Conservation (phyloP, 1,140 invertebrate genomes). For the Lordiphosa mommai region DNA sequence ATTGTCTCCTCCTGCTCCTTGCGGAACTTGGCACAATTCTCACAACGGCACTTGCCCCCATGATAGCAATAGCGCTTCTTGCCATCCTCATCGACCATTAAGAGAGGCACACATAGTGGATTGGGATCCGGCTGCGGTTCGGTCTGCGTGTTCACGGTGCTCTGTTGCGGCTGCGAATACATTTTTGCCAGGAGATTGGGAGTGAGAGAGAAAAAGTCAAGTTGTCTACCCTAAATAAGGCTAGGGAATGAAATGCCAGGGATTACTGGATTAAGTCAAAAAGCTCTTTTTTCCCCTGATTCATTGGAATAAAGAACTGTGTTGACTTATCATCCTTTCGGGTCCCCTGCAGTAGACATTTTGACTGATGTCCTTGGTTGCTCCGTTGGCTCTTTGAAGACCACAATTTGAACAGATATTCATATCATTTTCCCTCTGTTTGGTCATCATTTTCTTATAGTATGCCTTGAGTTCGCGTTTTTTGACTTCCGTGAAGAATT, state of each 20-base stretch:
- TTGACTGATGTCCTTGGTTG: too few relatives aligned
- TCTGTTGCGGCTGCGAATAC: slow-evolving; percentile 32
- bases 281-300: too few relatives aligned
- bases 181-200: slow-evolving; percentile 8
- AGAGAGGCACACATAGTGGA: slow-evolving; percentile 35
- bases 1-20: slow-evolving; percentile 18
- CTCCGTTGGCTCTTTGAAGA: neutral
- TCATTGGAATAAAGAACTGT: too few relatives aligned
- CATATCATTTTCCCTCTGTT: neutral
- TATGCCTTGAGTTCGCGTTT: slow-evolving; percentile 16
- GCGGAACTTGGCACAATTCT: slow-evolving; percentile 19
- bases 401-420: neutral
- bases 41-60: slow-evolving; percentile 57
- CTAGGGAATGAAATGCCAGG: neutral
- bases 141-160: slow-evolving; percentile 34
- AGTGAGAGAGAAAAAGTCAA: neutral
- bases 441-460: slow-evolving; percentile 14
- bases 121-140: slow-evolving; percentile 14
- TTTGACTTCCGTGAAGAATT: slow-evolving; percentile 28
- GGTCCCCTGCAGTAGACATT: slow-evolving; percentile 20
- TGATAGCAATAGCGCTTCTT: slow-evolving; percentile 56
- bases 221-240: slow-evolving; percentile 4
- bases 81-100: slow-evolving; percentile 51
- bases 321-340: neutral
- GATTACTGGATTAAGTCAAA: too few relatives aligned